Conservation (phyloP, 2,113 vertebrate genomes). For the Xyliphius kryptos region DNA sequence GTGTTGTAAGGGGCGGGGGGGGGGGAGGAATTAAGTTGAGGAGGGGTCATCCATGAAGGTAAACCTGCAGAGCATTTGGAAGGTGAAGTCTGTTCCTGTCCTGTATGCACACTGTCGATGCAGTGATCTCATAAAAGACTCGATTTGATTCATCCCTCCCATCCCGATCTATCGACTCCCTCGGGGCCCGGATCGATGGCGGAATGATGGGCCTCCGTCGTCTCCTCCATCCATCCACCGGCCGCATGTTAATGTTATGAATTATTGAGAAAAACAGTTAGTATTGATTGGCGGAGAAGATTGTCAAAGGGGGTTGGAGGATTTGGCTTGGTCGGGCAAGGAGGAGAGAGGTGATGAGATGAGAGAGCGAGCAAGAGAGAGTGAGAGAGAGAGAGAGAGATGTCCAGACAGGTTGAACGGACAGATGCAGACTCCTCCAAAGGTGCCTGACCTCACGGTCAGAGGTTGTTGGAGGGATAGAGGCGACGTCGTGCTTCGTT, state of each 20-base stretch:
- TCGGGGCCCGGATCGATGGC: conserved; percentile 61
- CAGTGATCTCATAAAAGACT: conserved; percentile 32
- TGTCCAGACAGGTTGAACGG: conserved; percentile 18
- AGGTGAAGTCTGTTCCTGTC: background rate
- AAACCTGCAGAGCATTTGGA: background rate
- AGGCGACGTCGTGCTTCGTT: conserved; percentile 32
- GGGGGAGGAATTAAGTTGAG: too few species aligned
- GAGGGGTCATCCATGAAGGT: too few species aligned
- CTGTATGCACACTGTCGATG: background rate
- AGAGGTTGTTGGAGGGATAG: conserved; percentile 56
- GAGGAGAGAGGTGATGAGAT: background rate
- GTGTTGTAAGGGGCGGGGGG: too few species aligned
- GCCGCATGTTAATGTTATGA: conserved; percentile 80
- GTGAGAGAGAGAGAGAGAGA: background rate
- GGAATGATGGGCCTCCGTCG: conserved; percentile 74
- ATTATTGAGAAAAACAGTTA: conserved; percentile 77
- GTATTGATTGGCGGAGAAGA: conserved; percentile 69
- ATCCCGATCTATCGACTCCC: conserved; percentile 64
- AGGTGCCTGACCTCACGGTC: conserved; percentile 60
- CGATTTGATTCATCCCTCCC: conserved; percentile 67
- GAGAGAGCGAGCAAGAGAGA: background rate
- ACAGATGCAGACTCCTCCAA: conserved; percentile 59
- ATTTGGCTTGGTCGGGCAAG: conserved; percentile 3
- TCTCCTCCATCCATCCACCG: conserved; percentile 71
- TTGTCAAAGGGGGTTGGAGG: conserved; percentile 62